phyloP scores from a whole-genome alignment of 2,113 vertebrate genomes.

The Gavialis gangeticus region DNA sequence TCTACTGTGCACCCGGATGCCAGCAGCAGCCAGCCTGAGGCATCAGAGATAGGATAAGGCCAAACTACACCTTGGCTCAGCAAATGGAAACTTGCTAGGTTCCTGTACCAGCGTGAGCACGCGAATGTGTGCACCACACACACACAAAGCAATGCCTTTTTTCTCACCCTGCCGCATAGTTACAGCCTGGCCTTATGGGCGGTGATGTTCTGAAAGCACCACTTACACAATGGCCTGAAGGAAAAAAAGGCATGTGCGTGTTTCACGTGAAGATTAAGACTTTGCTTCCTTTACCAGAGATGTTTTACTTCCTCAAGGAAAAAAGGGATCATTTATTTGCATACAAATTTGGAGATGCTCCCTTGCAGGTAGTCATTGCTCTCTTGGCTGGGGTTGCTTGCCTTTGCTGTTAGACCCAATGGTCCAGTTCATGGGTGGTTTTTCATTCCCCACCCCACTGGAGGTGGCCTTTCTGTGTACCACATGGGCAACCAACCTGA shows the following conservation, averaged over 20 bases:
- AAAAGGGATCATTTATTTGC: neutral
- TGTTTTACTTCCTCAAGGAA: constrained; percentile 26
- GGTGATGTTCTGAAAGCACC: neutral
- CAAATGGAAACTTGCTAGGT: no score
- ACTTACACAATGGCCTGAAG: neutral
- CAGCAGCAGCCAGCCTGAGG: no score
- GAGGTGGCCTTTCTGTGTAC: neutral
- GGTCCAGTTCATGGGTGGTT: neutral
- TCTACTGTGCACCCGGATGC: neutral
- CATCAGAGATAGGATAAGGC: no score
- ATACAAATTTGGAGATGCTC: neutral
- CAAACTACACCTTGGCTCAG: no score
- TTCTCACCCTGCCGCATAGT: neutral
- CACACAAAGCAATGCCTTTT: neutral
- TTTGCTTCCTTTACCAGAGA: constrained; percentile 31
- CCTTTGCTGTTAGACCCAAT: neutral
- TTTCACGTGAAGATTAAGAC: neutral
- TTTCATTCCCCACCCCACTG: neutral
- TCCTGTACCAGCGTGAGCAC: no score
- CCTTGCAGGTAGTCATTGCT: constrained; percentile 7
- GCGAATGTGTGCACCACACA: no score
- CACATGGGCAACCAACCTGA: neutral
- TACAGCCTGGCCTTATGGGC: neutral
- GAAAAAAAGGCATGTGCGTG: neutral
- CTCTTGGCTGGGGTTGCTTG: neutral